phyloP scores from a whole-genome alignment of 2,888 invertebrate genomes.

The Cantharis flavilabris region DNA sequence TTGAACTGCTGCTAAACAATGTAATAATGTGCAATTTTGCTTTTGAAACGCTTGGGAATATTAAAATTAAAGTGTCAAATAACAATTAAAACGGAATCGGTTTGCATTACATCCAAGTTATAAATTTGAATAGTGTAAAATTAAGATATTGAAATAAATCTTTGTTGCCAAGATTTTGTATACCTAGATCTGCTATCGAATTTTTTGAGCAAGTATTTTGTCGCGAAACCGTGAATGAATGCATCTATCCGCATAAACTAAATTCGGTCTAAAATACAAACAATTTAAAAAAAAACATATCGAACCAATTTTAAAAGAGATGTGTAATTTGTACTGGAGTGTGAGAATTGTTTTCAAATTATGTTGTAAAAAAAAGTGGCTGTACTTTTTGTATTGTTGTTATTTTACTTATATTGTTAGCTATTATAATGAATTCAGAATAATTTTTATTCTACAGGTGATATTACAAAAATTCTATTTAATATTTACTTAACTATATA shows the following conservation, averaged over 20 bases:
- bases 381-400: constrained; percentile 49
- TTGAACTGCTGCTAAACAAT: not conserved
- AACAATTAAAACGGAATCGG: not conserved
- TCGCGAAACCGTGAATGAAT: too few relatives aligned
- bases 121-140: not conserved
- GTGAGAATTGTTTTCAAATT: constrained; percentile 36
- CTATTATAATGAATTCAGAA: not conserved
- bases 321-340: not conserved
- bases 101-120: not conserved
- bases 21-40: not conserved
- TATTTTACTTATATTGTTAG: constrained; percentile 31
- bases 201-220: not conserved
- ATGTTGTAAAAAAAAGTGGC: constrained; percentile 42
- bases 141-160: not conserved
- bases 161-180: not conserved
- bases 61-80: not conserved
- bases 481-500: not conserved
- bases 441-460: constrained; percentile 13
- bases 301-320: not conserved
- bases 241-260: too few relatives aligned
- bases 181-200: not conserved
- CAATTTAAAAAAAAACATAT: not conserved
- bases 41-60: not conserved
- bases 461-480: constrained; percentile 6
- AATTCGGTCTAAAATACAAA: not conserved